phyloP scores from a whole-genome alignment of 2,888 invertebrate genomes.

The Amblyjoppa fuscipennis region DNA sequence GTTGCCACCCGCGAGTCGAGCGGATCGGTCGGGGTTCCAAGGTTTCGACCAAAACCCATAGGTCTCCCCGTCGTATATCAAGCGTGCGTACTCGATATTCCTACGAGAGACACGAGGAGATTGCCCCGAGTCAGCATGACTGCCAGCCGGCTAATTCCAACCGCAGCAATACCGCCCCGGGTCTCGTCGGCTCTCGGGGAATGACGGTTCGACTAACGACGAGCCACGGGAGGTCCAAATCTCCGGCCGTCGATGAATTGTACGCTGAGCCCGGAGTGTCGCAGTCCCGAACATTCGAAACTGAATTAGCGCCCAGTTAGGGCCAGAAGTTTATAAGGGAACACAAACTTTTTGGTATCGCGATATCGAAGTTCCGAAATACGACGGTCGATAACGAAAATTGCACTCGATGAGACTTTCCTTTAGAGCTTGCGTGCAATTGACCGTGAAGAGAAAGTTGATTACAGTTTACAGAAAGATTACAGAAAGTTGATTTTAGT shows the following conservation, averaged over 20 bases:
- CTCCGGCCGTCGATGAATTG: conserved; percentile 40
- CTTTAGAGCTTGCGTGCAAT: too few species aligned
- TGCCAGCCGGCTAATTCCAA: conserved; percentile 60
- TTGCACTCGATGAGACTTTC: too few species aligned
- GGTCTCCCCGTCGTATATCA: neutral
- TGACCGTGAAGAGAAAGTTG: too few species aligned
- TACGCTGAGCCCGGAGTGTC: conserved; percentile 35
- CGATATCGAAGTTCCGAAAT: too few species aligned
- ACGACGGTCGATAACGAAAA: too few species aligned
- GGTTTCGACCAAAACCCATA: neutral
- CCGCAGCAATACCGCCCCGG: conserved; percentile 34
- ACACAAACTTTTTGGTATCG: too few species aligned
- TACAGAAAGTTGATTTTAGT: too few species aligned
- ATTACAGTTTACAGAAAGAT: too few species aligned
- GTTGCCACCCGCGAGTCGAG: conserved; percentile 17
- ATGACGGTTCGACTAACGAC: conserved; percentile 60
- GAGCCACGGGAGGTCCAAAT: conserved; percentile 44
- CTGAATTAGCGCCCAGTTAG: too few species aligned
- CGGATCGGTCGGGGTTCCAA: conserved; percentile 31
- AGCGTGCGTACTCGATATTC: conserved; percentile 32
- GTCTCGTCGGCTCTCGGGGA: conserved; percentile 12
- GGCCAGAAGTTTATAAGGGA: too few species aligned
- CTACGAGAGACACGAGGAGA: conserved; percentile 15
- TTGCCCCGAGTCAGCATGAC: conserved; percentile 50
- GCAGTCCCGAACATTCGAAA: conserved; percentile 15